Conservation (phyloP, 2,797 vertebrate species). For the Atherinosoma microstoma region DNA sequence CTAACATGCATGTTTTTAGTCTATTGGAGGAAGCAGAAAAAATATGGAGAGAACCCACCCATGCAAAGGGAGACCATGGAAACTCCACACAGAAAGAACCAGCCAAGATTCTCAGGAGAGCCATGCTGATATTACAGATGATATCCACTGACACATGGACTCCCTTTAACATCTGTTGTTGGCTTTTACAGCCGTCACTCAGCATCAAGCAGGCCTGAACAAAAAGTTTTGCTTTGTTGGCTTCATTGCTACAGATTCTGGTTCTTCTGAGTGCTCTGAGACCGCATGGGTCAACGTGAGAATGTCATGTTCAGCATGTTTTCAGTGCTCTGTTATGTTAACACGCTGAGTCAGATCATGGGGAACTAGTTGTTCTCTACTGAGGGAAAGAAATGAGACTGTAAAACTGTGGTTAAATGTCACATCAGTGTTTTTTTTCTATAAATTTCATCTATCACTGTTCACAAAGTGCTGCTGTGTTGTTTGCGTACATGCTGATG, state of each 20-base stretch:
- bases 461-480: constrained; percentile 9
- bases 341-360: neutral
- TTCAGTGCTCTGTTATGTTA: neutral
- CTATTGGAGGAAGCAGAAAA: neutral
- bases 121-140: neutral
- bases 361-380: neutral
- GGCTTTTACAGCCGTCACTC: neutral
- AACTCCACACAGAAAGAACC: neutral
- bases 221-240: neutral
- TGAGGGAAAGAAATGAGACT: neutral
- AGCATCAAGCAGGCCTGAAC: neutral
- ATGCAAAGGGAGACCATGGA: neutral
- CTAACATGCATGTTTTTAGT: constrained; percentile 1
- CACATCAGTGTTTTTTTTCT: neutral
- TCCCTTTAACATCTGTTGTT: neutral
- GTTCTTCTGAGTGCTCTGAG: neutral
- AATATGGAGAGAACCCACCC: neutral
- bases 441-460: neutral
- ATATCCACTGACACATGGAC: neutral
- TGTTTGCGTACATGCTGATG: constrained; percentile 44
- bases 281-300: neutral
- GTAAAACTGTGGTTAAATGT: neutral
- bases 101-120: neutral
- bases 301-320: neutral
- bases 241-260: neutral